These are phyloP conservation scores for Anoura caudifer DNA, from an alignment of 2,113 vertebrate genomes.

Conservation along the genomic window DNA sequence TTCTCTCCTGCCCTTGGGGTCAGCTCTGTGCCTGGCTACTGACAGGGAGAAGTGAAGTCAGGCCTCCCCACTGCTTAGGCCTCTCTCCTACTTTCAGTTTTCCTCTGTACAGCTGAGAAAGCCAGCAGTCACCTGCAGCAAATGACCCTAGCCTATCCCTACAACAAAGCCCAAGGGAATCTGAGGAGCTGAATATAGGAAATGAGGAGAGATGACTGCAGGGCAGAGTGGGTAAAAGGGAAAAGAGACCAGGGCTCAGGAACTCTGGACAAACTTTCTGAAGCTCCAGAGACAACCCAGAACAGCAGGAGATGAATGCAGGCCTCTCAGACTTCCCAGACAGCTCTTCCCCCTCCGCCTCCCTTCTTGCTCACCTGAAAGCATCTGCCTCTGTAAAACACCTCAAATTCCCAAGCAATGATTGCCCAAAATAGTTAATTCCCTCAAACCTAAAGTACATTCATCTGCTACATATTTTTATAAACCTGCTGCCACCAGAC, in stretches of 20 bases:
- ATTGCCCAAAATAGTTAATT: background rate
- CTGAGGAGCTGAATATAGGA: background rate
- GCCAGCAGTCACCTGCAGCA: background rate
- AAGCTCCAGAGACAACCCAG: background rate
- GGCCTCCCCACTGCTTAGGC: background rate
- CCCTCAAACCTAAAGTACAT: background rate
- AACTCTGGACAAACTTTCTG: background rate
- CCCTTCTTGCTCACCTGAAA: background rate
- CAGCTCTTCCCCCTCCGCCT: background rate
- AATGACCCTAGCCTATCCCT: background rate
- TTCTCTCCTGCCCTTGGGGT: background rate
- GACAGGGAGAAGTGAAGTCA: background rate
- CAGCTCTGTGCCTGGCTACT: background rate
- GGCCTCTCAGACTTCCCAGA: background rate
- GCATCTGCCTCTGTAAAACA: background rate
- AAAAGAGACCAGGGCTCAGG: background rate
- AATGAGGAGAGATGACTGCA: background rate
- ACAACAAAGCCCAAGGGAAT: background rate
- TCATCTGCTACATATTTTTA: background rate
- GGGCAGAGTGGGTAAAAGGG: background rate
- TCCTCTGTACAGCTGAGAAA: background rate
- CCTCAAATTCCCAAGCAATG: background rate
- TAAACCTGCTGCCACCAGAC: background rate
- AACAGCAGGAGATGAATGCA: background rate
- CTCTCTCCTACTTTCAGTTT: background rate